phyloP scores from a whole-genome alignment of 1,140 invertebrate species.

The Eumeta japonica region DNA sequence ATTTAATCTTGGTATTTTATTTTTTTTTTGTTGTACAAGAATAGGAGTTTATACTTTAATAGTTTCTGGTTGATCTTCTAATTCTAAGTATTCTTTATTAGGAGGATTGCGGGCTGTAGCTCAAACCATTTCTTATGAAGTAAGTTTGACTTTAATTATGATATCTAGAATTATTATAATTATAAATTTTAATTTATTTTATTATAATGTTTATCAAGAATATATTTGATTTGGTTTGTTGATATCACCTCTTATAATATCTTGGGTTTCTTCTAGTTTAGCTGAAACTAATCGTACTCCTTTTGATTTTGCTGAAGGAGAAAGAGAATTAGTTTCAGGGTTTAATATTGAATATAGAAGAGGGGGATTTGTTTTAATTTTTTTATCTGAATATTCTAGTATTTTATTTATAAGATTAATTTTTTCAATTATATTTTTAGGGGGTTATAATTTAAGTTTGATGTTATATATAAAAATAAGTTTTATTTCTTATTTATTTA shows the following conservation, averaged over 20 bases:
- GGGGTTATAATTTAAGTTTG: constrained; percentile 35
- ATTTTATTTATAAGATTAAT: constrained; percentile 68
- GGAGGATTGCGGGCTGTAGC: constrained; percentile 62
- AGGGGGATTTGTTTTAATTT: constrained; percentile 69
- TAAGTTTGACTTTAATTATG: constrained; percentile 61
- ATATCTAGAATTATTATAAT: constrained; percentile 52
- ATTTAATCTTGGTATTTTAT: constrained; percentile 55
- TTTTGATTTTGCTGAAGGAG: constrained; percentile 77
- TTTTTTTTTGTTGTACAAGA: constrained; percentile 58
- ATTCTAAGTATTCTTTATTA: constrained; percentile 67
- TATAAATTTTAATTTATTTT: constrained; percentile 31
- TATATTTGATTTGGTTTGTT: constrained; percentile 55
- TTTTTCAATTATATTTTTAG: constrained; percentile 57
- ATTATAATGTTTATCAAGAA: constrained; percentile 38
- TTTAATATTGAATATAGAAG: constrained; percentile 75
- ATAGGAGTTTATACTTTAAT: constrained; percentile 61
- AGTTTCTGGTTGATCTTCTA: constrained; percentile 63
- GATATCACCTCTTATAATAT: constrained; percentile 53
- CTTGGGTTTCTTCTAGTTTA: constrained; percentile 61
- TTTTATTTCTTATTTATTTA: constrained; percentile 58
- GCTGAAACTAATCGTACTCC: constrained; percentile 73
- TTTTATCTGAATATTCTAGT: constrained; percentile 69
- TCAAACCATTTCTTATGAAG: constrained; percentile 71
- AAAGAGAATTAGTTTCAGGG: constrained; percentile 73
- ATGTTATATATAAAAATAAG: constrained; percentile 55